These are phyloP conservation scores for Bovichtus diacanthus DNA, from an alignment of 2,797 vertebrate genomes.

Conservation along the genomic window DNA sequence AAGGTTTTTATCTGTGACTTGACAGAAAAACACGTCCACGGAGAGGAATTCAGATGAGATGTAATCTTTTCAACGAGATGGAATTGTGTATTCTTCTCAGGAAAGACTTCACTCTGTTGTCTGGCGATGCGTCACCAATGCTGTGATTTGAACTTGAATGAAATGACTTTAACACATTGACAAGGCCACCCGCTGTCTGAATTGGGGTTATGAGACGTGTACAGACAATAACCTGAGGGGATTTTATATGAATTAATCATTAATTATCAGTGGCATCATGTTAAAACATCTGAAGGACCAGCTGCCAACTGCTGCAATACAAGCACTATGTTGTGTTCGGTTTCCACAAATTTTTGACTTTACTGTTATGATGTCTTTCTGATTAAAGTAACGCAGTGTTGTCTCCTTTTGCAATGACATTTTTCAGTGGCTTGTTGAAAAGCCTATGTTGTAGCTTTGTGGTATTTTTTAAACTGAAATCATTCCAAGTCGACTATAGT, in stretches of 20 bases:
- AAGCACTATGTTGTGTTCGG: not conserved
- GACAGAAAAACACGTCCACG: not conserved
- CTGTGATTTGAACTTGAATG: constrained; percentile 36
- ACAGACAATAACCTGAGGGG: constrained; percentile 16
- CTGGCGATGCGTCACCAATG: not conserved
- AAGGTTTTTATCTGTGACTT: not conserved
- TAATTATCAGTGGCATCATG: constrained; percentile 17
- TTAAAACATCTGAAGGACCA: constrained; percentile 27
- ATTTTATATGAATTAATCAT: constrained; percentile 34
- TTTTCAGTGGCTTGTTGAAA: not conserved
- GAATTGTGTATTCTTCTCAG: constrained; percentile 27
- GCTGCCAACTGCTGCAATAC: constrained; percentile 5
- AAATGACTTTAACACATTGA: constrained; percentile 4
- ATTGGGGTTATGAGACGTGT: constrained; percentile 9
- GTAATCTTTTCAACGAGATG: not conserved
- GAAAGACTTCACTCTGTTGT: not conserved
- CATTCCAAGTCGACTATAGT: not conserved
- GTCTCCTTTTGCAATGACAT: not conserved
- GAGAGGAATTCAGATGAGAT: not conserved
- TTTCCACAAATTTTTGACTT: not conserved
- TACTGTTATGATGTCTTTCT: not conserved
- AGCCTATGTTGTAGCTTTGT: not conserved
- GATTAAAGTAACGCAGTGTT: not conserved
- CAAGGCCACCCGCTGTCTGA: constrained; percentile 31
- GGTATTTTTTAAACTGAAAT: not conserved